Base-by-base conservation (phyloP, 2,113 vertebrate species). In the Clarias magur region DNA sequence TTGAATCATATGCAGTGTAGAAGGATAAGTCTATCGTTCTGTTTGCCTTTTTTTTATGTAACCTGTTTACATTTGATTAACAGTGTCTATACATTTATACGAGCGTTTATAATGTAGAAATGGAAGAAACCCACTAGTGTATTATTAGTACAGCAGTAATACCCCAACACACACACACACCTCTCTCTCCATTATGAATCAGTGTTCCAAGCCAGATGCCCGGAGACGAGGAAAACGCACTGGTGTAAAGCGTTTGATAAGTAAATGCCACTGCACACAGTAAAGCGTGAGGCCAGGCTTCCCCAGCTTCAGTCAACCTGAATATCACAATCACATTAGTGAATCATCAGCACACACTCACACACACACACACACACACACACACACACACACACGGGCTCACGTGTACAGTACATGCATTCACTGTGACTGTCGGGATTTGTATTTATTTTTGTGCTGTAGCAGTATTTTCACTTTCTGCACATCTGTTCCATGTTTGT, bases 401-500 rank as follows among this genome's bases (percentile, higher is more conserved):
- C 85, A 57, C 17, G 57, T 27, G 34, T 23, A 27, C n/a, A 4
- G 34, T 23, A 27, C n/a, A 4, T 42, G 57, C n/a, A 68, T 42
- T 83, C 16, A n/a, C 8, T 83, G 15, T 42, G n/a, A 68, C 19
- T 13, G 10, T 67, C 16, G 53, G 27, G 38, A 2, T 6, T 27
- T 27, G 5, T 19, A 68, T 54, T 54, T 48, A 53, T 17, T 82
- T 25, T 65, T 53, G 21, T 38, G 48, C 48, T n/a, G 2, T 12
- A 25, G 17, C 25, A 57, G 4, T 9, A 0, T 38, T 54, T 30
- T 83, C 60, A 70, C n/a, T 60, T 53, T 48, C 30, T 53, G 25
- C 30, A 60, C 72, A 78, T 85, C 84, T 70, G 82, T 65, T 83
- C 63, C n/a, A 70, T 83, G 57, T 62, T 81, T 80, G 17, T 80